phyloP scores from a whole-genome alignment of 1,140 invertebrate species.

The Drosophila chauvacae region DNA sequence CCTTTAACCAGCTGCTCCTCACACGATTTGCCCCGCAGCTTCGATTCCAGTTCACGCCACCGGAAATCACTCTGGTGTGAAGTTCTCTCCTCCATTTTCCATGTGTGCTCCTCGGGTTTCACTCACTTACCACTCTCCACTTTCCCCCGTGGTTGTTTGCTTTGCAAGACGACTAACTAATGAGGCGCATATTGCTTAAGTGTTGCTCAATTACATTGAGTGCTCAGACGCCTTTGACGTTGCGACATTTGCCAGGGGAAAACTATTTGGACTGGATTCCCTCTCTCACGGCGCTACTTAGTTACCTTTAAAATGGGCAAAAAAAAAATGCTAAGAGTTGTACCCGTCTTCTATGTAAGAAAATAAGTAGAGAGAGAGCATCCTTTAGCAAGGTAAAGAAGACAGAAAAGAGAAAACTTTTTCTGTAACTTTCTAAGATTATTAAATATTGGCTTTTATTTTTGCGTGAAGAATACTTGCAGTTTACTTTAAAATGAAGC shows the following conservation, averaged over 20 bases:
- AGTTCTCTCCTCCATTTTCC: conserved; percentile 43
- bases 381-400: conserved; percentile 1
- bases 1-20: conserved; percentile 12
- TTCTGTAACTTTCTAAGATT: conserved; percentile 1
- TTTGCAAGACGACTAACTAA: conserved; percentile 68
- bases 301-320: conserved; percentile 35
- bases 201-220: conserved; percentile 80
- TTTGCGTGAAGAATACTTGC: background rate
- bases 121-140: conserved; percentile 5
- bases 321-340: conserved; percentile 48
- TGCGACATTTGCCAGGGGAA: conserved; percentile 39
- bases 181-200: conserved; percentile 78
- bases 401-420: background rate
- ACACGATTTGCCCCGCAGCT: conserved; percentile 26
- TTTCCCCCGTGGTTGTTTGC: conserved; percentile 42
- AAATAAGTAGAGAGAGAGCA: conserved; percentile 2
- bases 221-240: conserved; percentile 53
- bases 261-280: conserved; percentile 12
- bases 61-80: conserved; percentile 74
- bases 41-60: conserved; percentile 65
- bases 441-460: background rate
- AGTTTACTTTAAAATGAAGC: too few species aligned
- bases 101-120: conserved; percentile 20
- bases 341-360: background rate
- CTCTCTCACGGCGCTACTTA: conserved; percentile 10